These are phyloP conservation scores for Chironomus tentans DNA, from an alignment of 2,888 invertebrate species.

Conservation along the genomic window DNA sequence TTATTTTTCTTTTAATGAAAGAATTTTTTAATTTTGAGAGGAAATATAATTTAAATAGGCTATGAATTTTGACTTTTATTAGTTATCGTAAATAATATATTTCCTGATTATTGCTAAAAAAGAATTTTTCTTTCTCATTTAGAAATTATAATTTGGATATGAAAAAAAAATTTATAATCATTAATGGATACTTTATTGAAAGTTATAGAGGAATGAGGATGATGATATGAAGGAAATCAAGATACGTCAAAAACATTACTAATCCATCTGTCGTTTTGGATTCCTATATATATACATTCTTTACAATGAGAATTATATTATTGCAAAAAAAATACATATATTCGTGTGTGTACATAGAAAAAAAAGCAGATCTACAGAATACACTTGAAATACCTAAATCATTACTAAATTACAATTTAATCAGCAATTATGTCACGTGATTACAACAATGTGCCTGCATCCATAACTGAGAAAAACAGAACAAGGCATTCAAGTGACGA, in stretches of 20 bases:
- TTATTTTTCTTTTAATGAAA: slow-evolving; percentile 19
- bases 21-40: neutral
- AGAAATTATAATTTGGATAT: neutral
- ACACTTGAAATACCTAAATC: neutral
- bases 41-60: neutral
- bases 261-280: neutral
- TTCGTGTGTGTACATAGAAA: neutral
- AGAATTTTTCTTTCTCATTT: neutral
- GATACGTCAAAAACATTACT: slow-evolving; percentile 12
- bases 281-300: neutral
- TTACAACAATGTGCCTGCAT: neutral
- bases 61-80: neutral
- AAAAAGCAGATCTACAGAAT: neutral
- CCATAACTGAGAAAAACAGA: neutral
- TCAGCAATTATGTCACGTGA: neutral
- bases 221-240: slow-evolving; percentile 23
- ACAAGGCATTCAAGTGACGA: neutral
- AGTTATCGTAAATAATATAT: too few relatives aligned
- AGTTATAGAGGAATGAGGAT: slow-evolving; percentile 24
- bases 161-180: neutral
- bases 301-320: neutral
- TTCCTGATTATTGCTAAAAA: neutral
- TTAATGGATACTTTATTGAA: slow-evolving; percentile 19
- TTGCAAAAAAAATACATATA: neutral
- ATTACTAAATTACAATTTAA: neutral